Conservation (phyloP, 2,113 vertebrate species). For the Ifrita kowaldi region DNA sequence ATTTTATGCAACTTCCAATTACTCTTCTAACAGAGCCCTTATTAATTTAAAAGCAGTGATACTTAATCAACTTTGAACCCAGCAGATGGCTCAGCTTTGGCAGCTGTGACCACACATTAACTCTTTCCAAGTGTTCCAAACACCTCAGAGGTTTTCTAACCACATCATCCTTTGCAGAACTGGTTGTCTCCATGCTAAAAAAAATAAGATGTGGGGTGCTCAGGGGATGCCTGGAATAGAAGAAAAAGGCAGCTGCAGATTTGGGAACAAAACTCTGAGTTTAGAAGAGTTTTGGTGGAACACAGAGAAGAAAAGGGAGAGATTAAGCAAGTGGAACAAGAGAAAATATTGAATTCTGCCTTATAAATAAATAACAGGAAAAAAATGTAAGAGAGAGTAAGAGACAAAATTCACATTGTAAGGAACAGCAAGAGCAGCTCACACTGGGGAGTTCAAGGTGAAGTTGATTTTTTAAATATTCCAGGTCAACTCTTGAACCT, state of each 20-base stretch:
- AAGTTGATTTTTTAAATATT: not conserved
- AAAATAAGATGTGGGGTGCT: not conserved
- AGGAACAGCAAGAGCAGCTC: not conserved
- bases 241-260: not conserved
- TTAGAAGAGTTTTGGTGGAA: not conserved
- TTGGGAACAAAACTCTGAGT: not conserved
- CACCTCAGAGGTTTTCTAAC: not conserved
- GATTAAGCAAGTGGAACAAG: not conserved
- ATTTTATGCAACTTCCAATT: slow-evolving; percentile 49
- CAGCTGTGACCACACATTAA: not conserved
- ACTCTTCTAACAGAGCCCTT: not conserved
- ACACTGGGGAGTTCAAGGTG: not conserved
- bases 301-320: not conserved
- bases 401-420: not conserved
- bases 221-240: not conserved
- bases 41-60: slow-evolving; percentile 42
- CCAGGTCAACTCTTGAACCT: not conserved
- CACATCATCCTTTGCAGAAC: not conserved
- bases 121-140: not conserved
- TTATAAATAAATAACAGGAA: not conserved
- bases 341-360: not conserved
- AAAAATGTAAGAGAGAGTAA: not conserved
- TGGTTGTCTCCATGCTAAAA: not conserved
- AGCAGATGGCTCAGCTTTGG: not conserved
- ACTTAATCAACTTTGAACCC: not conserved